Conservation (phyloP, 2,797 vertebrate species). For the Pogoniulus pusillus region DNA sequence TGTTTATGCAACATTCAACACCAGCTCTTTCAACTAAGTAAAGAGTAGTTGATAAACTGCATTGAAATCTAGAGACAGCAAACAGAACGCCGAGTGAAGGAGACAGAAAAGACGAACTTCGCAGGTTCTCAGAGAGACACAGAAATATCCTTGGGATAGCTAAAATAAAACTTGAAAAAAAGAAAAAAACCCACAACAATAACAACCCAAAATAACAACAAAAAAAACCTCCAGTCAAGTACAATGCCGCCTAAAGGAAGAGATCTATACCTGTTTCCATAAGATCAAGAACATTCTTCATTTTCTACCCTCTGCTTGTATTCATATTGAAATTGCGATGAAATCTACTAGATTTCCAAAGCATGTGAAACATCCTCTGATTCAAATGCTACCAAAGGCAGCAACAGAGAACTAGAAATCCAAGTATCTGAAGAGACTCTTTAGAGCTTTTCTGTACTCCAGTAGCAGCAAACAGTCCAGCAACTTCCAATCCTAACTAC, state of each 20-base stretch:
- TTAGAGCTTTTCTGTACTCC: neutral
- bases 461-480: neutral
- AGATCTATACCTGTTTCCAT: neutral
- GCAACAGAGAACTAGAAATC: neutral
- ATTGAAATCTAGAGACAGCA: neutral
- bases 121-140: neutral
- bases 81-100: neutral
- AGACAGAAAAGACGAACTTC: neutral
- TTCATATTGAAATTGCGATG: neutral
- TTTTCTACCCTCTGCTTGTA: neutral
- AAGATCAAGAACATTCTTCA: neutral
- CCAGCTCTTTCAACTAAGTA: neutral
- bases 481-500: neutral
- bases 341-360: neutral
- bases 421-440: neutral
- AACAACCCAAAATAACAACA: no score
- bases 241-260: neutral
- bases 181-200: neutral
- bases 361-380: neutral
- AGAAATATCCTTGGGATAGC: neutral
- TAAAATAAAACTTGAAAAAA: neutral
- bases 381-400: neutral
- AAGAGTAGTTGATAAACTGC: neutral
- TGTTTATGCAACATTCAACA: neutral
- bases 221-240: neutral